Percentiles rank a stretch among this genome's conserved stretches.
phyloP scores from a whole-genome alignment of 2,888 invertebrate species.

The Eueremaeus valkanovi region DNA sequence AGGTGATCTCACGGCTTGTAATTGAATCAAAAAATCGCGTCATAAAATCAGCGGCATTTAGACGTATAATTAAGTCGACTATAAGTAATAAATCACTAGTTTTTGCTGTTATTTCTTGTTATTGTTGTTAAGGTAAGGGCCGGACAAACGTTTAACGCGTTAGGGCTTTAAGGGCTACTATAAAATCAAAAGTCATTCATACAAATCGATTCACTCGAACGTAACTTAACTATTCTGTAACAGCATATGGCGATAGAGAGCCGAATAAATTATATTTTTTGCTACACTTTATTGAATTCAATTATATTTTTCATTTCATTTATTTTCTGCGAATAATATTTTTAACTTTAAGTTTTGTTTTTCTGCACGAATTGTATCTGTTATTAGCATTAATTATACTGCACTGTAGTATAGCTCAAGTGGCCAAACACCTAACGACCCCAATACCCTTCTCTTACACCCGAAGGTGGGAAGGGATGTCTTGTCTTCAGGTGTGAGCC shows the following conservation, averaged over 20 bases:
- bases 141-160: not conserved
- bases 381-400: not conserved
- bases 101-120: not conserved
- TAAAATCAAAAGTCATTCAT: not conserved
- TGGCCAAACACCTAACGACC: not conserved
- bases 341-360: not conserved
- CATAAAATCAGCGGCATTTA: conserved; percentile 7
- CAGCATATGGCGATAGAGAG: not conserved
- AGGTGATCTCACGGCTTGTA: conserved; percentile 11
- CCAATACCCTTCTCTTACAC: not conserved
- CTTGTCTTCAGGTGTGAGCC: not conserved
- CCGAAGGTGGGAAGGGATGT: not conserved
- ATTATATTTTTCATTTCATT: not conserved
- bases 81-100: conserved; percentile 11
- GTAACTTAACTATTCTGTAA: not conserved
- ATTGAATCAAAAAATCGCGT: conserved; percentile 17
- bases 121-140: not conserved
- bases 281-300: conserved; percentile 4
- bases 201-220: not conserved
- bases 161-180: not conserved
- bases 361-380: not conserved
- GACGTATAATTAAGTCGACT: conserved; percentile 1
- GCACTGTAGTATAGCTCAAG: not conserved
- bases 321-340: not conserved
- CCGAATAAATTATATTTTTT: not conserved